Conservation (phyloP, 2,797 vertebrate species). For the Sebastes steindachneri region DNA sequence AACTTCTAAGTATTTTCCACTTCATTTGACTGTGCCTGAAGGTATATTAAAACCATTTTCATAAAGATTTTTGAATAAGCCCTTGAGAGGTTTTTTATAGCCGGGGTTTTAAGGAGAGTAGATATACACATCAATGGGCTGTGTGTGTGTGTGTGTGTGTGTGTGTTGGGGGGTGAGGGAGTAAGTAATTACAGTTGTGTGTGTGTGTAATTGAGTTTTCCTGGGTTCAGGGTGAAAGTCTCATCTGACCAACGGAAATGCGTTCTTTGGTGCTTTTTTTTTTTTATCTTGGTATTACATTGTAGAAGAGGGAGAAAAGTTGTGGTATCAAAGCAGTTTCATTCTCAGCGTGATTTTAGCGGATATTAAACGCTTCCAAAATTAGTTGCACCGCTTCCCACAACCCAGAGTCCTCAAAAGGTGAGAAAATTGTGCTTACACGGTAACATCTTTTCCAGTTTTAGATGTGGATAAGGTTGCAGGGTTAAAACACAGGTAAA, state of each 20-base stretch:
- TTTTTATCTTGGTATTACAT: neutral
- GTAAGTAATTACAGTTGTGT: conserved; percentile 44
- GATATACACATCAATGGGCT: conserved; percentile 41
- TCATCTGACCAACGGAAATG: conserved; percentile 43
- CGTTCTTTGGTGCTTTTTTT: conserved; percentile 12
- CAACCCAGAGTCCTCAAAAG: conserved; percentile 1
- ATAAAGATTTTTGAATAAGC: conserved; percentile 36
- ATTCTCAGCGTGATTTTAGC: neutral
- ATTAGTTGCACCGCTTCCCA: conserved; percentile 11
- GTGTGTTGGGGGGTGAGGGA: conserved; percentile 2
- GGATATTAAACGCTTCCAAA: conserved; percentile 12
- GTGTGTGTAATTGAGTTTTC: conserved; percentile 39
- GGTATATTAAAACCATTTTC: conserved; percentile 49
- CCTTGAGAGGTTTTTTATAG: conserved; percentile 33
- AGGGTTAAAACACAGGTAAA: conserved; percentile 30
- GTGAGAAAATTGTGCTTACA: neutral
- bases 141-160: conserved; percentile 28
- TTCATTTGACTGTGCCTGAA: conserved; percentile 41
- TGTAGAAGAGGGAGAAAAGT: neutral
- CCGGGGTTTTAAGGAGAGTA: conserved; percentile 18
- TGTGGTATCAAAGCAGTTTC: conserved; percentile 14
- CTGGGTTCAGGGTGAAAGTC: conserved; percentile 21
- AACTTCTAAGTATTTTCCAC: conserved; percentile 37
- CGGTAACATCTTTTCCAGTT: neutral
- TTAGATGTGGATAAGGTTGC: neutral